A percentile compares a stretch with the other conserved stretches of the same genome.
These are phyloP conservation scores for Spinus olivaceus DNA, from an alignment of 2,797 vertebrate genomes.

Conservation along the genomic window DNA sequence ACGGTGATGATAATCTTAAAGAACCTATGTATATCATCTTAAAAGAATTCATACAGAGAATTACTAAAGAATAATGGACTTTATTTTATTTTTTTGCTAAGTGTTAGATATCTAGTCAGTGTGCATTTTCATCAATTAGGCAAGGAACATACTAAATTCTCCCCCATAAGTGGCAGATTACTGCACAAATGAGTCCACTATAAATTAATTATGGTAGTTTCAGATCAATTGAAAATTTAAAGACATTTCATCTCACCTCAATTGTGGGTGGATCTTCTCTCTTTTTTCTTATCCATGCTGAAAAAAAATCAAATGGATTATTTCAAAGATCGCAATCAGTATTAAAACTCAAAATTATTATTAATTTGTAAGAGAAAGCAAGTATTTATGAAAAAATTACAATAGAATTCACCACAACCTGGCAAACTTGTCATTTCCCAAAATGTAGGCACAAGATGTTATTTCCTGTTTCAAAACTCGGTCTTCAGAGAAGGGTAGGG, in stretches of 20 bases:
- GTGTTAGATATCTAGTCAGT: background rate
- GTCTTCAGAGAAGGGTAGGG: background rate
- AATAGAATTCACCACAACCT: background rate
- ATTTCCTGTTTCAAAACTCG: background rate
- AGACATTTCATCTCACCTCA: conserved; percentile 79
- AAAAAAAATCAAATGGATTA: background rate
- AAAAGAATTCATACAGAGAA: background rate
- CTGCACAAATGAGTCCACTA: background rate
- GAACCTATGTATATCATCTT: accelerated
- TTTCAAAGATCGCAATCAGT: background rate
- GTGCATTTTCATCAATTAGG: background rate
- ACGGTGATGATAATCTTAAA: background rate
- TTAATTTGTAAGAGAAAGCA: background rate
- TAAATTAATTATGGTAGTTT: background rate
- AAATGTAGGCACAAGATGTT: background rate
- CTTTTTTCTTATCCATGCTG: conserved; percentile 96
- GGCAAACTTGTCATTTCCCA: background rate
- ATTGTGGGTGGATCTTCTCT: conserved; percentile 88
- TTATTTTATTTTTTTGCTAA: background rate
- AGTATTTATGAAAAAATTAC: background rate
- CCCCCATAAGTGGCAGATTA: background rate
- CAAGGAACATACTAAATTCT: background rate
- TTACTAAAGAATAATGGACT: background rate
- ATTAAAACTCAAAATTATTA: background rate
- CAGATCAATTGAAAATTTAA: background rate